Evolutionary conservation across 1,140 invertebrate species (phyloP), one percentile per base, ranked within the genome.

Genomic region (Hyphantria cunea): DNA sequence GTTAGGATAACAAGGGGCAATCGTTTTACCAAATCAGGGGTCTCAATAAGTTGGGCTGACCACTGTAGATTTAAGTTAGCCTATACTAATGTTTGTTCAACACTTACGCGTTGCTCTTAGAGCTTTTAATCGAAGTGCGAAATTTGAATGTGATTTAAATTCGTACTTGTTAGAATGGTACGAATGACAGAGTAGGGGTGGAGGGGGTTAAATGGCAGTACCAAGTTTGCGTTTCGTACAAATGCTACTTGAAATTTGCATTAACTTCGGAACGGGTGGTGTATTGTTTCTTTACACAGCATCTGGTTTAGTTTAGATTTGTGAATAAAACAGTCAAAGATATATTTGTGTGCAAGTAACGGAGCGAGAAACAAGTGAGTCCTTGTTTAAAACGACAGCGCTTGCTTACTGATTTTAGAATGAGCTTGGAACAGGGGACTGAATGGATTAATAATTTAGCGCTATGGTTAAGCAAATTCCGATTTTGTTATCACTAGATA

Each of bases 81-180:
- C 65, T 64, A 73, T 80, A 73, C 71, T 74, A 66, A 56, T 87
- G 84, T 89, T 89, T 89, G 78, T 74, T 76, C 66, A 82, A 77
- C 86, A 86, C 84, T 87, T 87, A 87, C 80, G 76, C 76, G 70
- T 76, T 76, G 75, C 82, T 82, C 82, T 82, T 80, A 64, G 68
- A 72, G 84, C 83, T 88, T 88, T 86, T 85, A 86, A 87, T 86
- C 82, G 84, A 86, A 86, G 82, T 85, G 80, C 83, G 75, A 80
- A 86, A 87, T 87, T 87, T 86, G 80, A 88, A 84, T 86, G 70
- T 82, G 76, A 88, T 86, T 88, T 86, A 88, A 86, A 88, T 86
- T 80, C 78, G 80, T 83, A 87, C 47, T 87, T 87, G 84, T 87
- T 84, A 74, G 50, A 60, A 25, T 25, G 17, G 17, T 25, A 3